Evolutionary conservation across 2,113 vertebrate species (phyloP).

Genomic region (Urocitellus parryii): DNA sequence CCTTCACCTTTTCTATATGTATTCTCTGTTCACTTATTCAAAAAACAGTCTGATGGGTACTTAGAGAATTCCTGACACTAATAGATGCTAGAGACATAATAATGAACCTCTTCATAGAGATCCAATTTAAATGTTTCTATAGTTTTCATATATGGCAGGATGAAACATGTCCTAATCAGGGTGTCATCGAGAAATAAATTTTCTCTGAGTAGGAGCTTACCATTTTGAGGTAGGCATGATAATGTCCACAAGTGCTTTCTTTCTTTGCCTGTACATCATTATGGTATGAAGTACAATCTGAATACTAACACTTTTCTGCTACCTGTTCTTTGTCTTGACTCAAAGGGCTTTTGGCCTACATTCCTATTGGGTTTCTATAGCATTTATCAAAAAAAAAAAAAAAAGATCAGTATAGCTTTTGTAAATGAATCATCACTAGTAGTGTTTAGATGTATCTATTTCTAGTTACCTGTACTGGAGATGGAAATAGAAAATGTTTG

Average conservation of each 20-base stretch:
- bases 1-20: background rate
- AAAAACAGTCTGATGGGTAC: background rate
- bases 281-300: background rate
- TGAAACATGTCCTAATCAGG: background rate
- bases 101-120: background rate
- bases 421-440: background rate
- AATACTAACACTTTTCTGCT: background rate
- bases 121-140: background rate
- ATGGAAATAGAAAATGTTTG: background rate
- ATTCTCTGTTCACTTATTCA: background rate
- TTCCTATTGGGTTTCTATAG: background rate
- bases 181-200: background rate
- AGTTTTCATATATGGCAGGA: background rate
- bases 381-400: background rate
- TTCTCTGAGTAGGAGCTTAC: background rate
- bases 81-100: background rate
- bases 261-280: background rate
- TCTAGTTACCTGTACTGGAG: background rate
- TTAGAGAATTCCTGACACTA: background rate
- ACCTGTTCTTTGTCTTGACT: background rate
- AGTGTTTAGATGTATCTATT: background rate
- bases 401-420: background rate
- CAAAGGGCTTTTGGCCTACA: background rate
- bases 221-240: background rate
- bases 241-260: background rate